Evolutionary conservation across 2,888 invertebrate species (phyloP), one percentile per base, ranked within the genome.

Genomic region (Parnassius orleans): DNA sequence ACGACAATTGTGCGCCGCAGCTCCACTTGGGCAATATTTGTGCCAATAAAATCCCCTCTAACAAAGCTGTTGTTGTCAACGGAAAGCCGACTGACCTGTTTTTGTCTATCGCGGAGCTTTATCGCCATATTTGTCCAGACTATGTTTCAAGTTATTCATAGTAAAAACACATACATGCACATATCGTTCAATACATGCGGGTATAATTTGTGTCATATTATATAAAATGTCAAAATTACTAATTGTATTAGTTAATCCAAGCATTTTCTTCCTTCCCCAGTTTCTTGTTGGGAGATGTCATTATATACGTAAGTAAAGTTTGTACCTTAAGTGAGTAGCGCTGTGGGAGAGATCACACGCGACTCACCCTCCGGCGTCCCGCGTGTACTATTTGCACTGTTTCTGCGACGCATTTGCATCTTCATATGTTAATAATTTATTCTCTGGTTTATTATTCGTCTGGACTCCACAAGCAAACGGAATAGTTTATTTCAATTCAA

Each of bases 1-100:
- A 89, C 82, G 76, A 80, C 77, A 79, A 86, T 58, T 63, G 81
- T 82, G 80, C 81, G 81, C 82, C 83, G 76, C 83, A 81, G 80
- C 83, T 83, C 83, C 80, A 84, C 85, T 86, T 86, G 83, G 83
- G 85, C 87, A 87, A 87, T 89, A 88, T 90, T 89, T 90, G 86
- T 87, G 87, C 85, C 88, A 90, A 90, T 90, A 90, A 87, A 89
- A 89, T 86, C 80, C 78, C 83, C 83, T 80, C 83, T 84, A 82
- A 87, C 87, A 88, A 88, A 87, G 86, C 86, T 89, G 86, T 88
- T 88, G 87, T 87, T 89, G 87, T 88, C 87, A 87, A 80, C 81
- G 79, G 74, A 82, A 83, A 84, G 83, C 85, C 83, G 80, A 74
- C 81, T 84, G 86, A 86, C 84, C 85, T 84, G 83, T 83, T 89